Evolutionary conservation across 2,888 invertebrate species (phyloP).

Genomic region (Lutraria lutraria): DNA sequence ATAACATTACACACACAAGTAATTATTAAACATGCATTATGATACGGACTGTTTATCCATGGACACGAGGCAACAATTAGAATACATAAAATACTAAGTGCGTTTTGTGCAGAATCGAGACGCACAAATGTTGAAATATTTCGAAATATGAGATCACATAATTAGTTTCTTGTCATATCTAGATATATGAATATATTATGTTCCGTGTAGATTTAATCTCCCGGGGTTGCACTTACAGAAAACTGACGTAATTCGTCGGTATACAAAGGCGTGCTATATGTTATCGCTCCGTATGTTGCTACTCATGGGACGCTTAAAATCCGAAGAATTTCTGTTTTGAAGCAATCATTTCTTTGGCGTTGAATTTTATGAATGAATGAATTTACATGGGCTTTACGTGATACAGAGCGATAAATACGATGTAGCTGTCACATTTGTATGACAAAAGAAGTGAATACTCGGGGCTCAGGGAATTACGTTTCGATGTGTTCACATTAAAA

Average conservation of each 20-base stretch:
- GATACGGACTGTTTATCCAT: not conserved
- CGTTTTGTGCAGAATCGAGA: not conserved
- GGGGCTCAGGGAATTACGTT: not conserved
- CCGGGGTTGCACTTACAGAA: not conserved
- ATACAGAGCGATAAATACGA: not conserved
- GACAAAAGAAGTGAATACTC: not conserved
- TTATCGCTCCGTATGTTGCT: not conserved
- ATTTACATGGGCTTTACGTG: not conserved
- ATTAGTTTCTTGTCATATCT: not conserved
- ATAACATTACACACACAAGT: not conserved
- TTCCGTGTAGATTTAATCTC: not conserved
- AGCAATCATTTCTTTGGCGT: not conserved
- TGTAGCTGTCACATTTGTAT: not conserved
- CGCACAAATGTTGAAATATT: not conserved
- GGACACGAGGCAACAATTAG: not conserved
- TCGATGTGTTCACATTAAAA: not conserved
- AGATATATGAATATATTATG: constrained; percentile 9
- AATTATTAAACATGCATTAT: not conserved
- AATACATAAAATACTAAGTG: not conserved
- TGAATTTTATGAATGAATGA: constrained; percentile 6
- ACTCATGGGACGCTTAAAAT: not conserved
- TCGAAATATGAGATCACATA: not conserved
- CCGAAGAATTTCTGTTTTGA: not conserved
- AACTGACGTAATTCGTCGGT: not conserved
- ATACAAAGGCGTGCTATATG: not conserved